Evolutionary conservation across 2,797 vertebrate genomes (phyloP), one percentile per base, ranked within the genome.

Genomic region (Enteromius viviparus): DNA sequence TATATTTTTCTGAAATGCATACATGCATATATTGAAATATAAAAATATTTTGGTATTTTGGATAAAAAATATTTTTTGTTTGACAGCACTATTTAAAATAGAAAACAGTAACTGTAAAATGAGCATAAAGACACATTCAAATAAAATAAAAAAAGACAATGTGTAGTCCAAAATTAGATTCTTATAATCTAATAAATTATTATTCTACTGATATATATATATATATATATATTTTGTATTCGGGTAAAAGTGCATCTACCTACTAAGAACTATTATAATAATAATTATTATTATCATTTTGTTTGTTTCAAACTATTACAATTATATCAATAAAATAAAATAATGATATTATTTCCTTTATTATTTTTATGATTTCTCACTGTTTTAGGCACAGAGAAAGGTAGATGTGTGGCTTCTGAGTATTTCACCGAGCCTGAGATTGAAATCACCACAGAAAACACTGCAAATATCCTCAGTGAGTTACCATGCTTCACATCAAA

Each of bases 401-500:
- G 94, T 58, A 91, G 96, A 84, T 98, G 97, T 77, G 96, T 98
- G 14, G 96, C 97, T 1, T 97, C 97, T 0, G 97, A 98, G 87
- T 98, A 97, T 89, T 98, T 98, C 90, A 96, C 96, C 3, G 97
- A 97, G 88, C 96, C 96, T 0, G 97, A 98, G 80, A 96, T 96
- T 72, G 97, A 97, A 90, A 95, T 97, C 90, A 97, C 97, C 87
- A 97, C 97, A 0, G 97, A 98, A 89, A 98, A 98, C 91, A 98
- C 97, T 0, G 97, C 97, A 82, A 98, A 98, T 85, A 98, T 98
- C 88, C 94, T 98, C 87, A 98, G 97, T 98, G 92, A 96, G 96
- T 94, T 40, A 83, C 75, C 76, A 15, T 26, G 26, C 42, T 47
- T 42, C 23, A 64, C 14, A 47, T 69, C 49, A 78, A 19, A 60